phyloP scores from a whole-genome alignment of 1,140 invertebrate species.

The Ips nitidus region DNA sequence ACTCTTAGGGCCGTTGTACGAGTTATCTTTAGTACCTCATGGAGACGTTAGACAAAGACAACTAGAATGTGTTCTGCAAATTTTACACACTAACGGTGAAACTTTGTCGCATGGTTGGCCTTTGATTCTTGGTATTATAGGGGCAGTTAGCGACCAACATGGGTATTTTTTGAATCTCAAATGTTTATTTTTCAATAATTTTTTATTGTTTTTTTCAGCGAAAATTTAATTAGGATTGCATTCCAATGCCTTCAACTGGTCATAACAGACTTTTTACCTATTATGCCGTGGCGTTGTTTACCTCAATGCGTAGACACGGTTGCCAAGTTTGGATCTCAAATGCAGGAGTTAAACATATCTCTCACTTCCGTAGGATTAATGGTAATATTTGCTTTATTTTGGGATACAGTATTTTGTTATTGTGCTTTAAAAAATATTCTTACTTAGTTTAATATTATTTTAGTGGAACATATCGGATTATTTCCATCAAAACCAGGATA shows the following conservation, averaged over 20 bases:
- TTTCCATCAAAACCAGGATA: slow-evolving; percentile 92
- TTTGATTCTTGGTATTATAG: slow-evolving; percentile 90
- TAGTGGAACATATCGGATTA: slow-evolving; percentile 99
- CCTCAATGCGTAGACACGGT: slow-evolving; percentile 92
- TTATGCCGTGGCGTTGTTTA: slow-evolving; percentile 85
- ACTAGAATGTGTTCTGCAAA: slow-evolving; percentile 90
- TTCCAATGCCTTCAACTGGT: slow-evolving; percentile 96
- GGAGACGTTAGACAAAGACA: slow-evolving; percentile 93
- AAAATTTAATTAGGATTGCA: slow-evolving; percentile 87
- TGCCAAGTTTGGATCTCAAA: slow-evolving; percentile 94
- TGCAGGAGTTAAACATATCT: slow-evolving; percentile 96
- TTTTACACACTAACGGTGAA: slow-evolving; percentile 91
- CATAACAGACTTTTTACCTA: slow-evolving; percentile 92
- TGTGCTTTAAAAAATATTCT: background rate
- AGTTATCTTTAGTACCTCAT: slow-evolving; percentile 85
- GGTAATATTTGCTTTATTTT: slow-evolving; percentile 57
- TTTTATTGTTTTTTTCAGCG: slow-evolving; percentile 59
- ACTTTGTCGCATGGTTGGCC: slow-evolving; percentile 93
- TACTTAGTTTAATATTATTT: slow-evolving; percentile 37
- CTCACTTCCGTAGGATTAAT: slow-evolving; percentile 96
- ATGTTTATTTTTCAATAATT: slow-evolving; percentile 3
- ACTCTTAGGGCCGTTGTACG: slow-evolving; percentile 83
- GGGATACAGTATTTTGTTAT: background rate
- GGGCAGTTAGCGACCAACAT: slow-evolving; percentile 89
- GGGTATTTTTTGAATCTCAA: slow-evolving; percentile 61